phyloP scores from a whole-genome alignment of 2,888 invertebrate genomes.

The Scrobipalpa atriplicella region DNA sequence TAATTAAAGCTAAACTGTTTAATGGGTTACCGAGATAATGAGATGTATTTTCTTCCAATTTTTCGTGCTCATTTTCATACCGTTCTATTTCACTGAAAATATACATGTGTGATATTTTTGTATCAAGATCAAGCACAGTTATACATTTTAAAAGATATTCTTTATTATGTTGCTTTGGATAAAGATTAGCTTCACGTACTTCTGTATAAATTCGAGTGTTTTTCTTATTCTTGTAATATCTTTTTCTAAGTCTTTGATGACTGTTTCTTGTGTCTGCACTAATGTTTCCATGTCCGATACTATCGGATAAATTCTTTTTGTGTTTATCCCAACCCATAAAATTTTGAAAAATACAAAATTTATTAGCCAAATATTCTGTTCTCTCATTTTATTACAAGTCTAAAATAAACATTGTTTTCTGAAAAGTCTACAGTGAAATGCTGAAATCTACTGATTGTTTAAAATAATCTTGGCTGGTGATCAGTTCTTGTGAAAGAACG shows the following conservation, averaged over 20 bases:
- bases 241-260: not conserved
- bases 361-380: not conserved
- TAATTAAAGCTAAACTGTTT: not conserved
- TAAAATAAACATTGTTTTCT: not conserved
- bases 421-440: not conserved
- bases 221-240: not conserved
- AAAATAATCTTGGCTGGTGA: too few species aligned
- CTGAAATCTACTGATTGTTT: too few species aligned
- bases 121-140: too few species aligned
- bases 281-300: constrained; percentile 1
- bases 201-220: not conserved
- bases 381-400: not conserved
- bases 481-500: too few species aligned
- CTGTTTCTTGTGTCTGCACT: not conserved
- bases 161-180: not conserved
- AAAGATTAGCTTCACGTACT: not conserved
- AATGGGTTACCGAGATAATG: not conserved
- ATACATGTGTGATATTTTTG: not conserved
- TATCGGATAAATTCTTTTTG: not conserved
- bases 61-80: not conserved
- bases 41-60: not conserved
- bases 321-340: not conserved
- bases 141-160: not conserved
- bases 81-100: not conserved
- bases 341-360: not conserved